Percentiles rank a stretch among this genome's conserved stretches.
These are phyloP conservation scores for Grammomys dolichurus DNA, from an alignment of 2,113 vertebrate genomes.

Conservation along the genomic window DNA sequence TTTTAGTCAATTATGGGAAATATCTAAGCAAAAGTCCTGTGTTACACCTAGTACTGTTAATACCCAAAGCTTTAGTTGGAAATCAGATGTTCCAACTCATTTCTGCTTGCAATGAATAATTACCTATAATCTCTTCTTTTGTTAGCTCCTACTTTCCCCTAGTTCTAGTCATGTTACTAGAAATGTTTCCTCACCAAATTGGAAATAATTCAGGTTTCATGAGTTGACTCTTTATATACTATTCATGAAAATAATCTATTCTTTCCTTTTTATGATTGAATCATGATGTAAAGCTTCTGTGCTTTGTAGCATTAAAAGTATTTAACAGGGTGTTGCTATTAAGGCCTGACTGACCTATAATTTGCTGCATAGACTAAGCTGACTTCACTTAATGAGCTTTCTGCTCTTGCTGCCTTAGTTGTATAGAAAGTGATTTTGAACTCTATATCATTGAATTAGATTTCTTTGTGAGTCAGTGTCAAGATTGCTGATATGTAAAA, in stretches of 20 bases:
- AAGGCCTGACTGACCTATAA: neutral
- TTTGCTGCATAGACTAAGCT: neutral
- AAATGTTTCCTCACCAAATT: neutral
- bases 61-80: neutral
- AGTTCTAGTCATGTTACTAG: neutral
- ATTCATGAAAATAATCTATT: conserved; percentile 35
- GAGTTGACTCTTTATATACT: conserved; percentile 12
- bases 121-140: conserved; percentile 36
- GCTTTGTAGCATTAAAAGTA: neutral
- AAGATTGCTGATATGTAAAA: conserved; percentile 47
- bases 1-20: neutral
- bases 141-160: neutral
- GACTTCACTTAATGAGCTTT: neutral
- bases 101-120: conserved; percentile 37
- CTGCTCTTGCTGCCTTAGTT: neutral
- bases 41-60: neutral
- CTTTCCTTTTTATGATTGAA: neutral
- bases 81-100: neutral
- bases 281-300: neutral
- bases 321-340: neutral
- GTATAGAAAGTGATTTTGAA: neutral
- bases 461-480: conserved; percentile 42
- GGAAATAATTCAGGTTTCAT: conserved; percentile 57
- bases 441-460: conserved; percentile 1
- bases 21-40: neutral